phyloP scores from a whole-genome alignment of 2,888 invertebrate genomes.

The Polydrusus tereticollis region DNA sequence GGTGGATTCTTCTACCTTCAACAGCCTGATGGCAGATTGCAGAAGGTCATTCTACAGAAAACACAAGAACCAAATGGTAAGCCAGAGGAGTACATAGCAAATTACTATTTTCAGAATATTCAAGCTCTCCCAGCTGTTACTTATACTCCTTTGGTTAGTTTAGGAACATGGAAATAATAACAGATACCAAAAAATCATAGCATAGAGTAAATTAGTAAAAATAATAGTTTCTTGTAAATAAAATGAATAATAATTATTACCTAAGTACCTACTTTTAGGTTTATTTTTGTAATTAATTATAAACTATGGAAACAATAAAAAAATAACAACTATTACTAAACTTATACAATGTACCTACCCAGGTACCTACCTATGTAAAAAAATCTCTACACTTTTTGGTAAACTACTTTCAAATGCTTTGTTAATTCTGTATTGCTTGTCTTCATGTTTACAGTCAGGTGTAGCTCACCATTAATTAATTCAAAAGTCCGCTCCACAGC shows the following conservation, averaged over 20 bases:
- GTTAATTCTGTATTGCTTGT: conserved; percentile 37
- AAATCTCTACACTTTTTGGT: conserved; percentile 21
- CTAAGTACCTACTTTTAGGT: not conserved
- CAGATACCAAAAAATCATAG: too few species aligned
- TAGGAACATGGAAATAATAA: conserved; percentile 34
- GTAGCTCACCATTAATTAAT: conserved; percentile 26
- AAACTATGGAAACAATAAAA: not conserved
- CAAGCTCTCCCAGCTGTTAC: conserved; percentile 49
- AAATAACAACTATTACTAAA: not conserved
- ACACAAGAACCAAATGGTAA: conserved; percentile 46
- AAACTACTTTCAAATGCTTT: conserved; percentile 42
- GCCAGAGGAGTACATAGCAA: conserved; percentile 52
- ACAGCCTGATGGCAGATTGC: conserved; percentile 55
- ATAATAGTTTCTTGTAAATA: too few species aligned
- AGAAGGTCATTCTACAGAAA: conserved; percentile 52
- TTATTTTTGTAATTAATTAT: not conserved
- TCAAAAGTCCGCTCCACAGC: conserved; percentile 34
- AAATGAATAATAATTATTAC: not conserved
- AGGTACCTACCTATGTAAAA: not conserved
- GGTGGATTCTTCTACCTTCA: conserved; percentile 52
- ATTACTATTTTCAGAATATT: conserved; percentile 54
- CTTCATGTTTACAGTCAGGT: conserved; percentile 29
- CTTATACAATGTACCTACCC: not conserved
- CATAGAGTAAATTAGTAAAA: too few species aligned
- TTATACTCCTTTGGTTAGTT: conserved; percentile 50